Percentiles rank a stretch among this genome's conserved stretches.
Evolutionary conservation across 2,113 vertebrate genomes (phyloP).

Genomic region (Actenoides lindsayi): DNA sequence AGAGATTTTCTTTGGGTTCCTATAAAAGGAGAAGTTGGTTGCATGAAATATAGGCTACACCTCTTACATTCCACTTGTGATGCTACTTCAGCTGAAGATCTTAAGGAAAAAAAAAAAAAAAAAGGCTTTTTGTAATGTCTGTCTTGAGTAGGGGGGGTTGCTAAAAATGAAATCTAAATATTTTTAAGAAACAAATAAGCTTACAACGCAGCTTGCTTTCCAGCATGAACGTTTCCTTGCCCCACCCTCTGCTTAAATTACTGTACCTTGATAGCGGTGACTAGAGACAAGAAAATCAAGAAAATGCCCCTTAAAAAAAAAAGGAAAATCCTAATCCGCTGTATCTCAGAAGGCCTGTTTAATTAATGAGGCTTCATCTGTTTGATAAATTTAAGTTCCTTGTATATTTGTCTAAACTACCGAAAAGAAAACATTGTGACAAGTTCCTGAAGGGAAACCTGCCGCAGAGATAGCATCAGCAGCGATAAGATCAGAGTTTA

Average conservation of each 20-base stretch:
- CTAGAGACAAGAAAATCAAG: neutral
- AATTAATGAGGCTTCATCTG: conserved; percentile 52
- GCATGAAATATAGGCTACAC: neutral
- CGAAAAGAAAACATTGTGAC: conserved; percentile 56
- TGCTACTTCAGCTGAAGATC: neutral
- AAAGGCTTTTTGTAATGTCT: neutral
- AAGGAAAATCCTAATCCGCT: neutral
- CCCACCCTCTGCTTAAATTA: neutral
- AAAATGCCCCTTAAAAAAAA: neutral
- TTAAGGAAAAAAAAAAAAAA: neutral
- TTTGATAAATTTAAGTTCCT: conserved; percentile 47
- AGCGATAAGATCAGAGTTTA: conserved; percentile 59
- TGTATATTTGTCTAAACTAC: conserved; percentile 64
- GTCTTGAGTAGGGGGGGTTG: fast-evolving
- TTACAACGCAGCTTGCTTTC: neutral
- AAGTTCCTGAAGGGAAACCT: conserved; percentile 31
- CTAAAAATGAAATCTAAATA: neutral
- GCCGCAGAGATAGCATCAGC: conserved; percentile 36
- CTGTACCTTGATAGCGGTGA: neutral
- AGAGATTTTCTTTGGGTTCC: neutral
- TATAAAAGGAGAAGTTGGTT: neutral
- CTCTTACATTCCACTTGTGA: neutral
- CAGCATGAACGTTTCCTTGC: neutral
- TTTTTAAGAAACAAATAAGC: neutral
- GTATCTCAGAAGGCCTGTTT: neutral